Conservation (phyloP, 2,888 invertebrate species). For the Melanargia galathea region DNA sequence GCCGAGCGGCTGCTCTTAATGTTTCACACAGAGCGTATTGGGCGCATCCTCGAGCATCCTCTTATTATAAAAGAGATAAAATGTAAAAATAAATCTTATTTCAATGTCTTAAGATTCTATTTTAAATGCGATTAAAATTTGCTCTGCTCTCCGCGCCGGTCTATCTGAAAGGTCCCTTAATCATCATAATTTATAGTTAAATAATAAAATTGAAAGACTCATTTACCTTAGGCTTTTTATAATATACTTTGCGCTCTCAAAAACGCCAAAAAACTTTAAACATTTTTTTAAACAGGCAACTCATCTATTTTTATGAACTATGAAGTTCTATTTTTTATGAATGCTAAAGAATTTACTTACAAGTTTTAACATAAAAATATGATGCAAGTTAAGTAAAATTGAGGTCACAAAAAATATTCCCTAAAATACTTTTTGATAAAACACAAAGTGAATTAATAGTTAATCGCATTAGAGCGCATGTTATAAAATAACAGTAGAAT, state of each 20-base stretch:
- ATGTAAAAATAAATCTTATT: too few species aligned
- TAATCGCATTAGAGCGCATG: neutral
- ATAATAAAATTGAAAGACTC: slow-evolving; percentile 2
- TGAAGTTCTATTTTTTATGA: neutral
- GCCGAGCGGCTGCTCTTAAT: too few species aligned
- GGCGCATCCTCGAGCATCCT: too few species aligned
- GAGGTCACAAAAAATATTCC: too few species aligned
- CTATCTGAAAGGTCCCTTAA: too few species aligned
- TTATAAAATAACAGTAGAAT: neutral
- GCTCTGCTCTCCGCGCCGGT: too few species aligned
- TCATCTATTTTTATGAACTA: neutral
- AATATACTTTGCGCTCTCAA: neutral
- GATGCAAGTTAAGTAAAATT: neutral
- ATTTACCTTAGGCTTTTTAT: neutral
- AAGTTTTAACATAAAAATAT: neutral
- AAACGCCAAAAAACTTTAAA: neutral
- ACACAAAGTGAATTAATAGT: neutral
- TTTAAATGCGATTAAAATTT: too few species aligned
- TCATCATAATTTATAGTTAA: neutral
- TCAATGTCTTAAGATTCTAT: too few species aligned
- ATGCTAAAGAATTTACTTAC: neutral
- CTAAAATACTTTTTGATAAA: too few species aligned
- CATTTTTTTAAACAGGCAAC: neutral
- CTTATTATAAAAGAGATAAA: too few species aligned
- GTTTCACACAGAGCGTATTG: too few species aligned